Base-by-base conservation (phyloP, 2,113 vertebrate species). In the Rhea pennata region DNA sequence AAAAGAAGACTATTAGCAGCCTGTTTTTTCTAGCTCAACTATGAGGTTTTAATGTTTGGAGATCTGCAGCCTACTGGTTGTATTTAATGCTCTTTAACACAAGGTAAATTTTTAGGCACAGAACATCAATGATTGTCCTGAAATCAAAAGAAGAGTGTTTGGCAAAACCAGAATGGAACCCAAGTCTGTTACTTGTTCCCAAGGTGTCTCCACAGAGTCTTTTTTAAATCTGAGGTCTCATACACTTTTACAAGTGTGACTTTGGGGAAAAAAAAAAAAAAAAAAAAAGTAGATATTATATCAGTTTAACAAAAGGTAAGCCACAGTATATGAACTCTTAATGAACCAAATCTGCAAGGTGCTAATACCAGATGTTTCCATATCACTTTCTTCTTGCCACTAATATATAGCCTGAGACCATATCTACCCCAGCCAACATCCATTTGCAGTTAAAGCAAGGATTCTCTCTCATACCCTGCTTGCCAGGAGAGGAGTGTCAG, bases 161-260 rank as follows among this genome's bases (percentile, higher is more conserved):
- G 20, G 17, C 8, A 9, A 19, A 67, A 46, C 4, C 9, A 21
- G 78, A 79, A 81, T 50, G 87, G 39, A 89, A 5, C 22, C n/a
- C 31, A 17, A n/a, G 8, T 7, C 54, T 84, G 27, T 42, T 0
- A 0, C 58, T 16, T 4, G 0, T 62, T 87, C 42, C 40, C 46
- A 19, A 5, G 33, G 3, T 56, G 4, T 54, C 33, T 79, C 48
- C 39, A 44, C 4, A 36, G 21, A 31, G 24, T 12, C 22, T 40
- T 48, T 48, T 9, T 12, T 29, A 5, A 29, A 58, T 36, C 21
- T 53, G 8, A 59, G 4, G 31, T 42, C 10, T 81, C 3, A 0
- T 16, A 24, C 23, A 33, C 17, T 33, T 75, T 84, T 65, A 6
- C 74, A 82, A 62, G 10, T 11, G 8, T 10, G 44, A 0, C 70